A percentile compares a stretch with the other conserved stretches of the same genome.
These are phyloP conservation scores for Dascillus cervinus DNA, from an alignment of 2,888 invertebrate genomes.

Conservation along the genomic window DNA sequence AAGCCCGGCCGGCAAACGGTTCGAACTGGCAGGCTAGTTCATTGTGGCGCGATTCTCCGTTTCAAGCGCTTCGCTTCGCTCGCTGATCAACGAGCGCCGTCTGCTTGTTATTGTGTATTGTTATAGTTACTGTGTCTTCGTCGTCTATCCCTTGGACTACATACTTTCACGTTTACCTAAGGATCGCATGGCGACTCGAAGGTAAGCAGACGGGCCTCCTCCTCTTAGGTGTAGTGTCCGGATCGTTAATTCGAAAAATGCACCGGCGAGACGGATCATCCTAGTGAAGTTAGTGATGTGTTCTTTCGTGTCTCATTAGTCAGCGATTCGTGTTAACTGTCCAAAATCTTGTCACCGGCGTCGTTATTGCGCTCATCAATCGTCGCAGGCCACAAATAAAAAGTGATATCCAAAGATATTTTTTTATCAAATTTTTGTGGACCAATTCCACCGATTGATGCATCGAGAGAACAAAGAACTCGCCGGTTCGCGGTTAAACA, in stretches of 20 bases:
- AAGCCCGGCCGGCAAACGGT: slow-evolving; percentile 25
- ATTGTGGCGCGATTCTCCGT: slow-evolving; percentile 29
- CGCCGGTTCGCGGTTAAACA: neutral
- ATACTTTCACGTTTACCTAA: slow-evolving; percentile 11
- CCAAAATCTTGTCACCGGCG: neutral
- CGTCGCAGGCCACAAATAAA: no score
- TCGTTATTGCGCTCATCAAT: no score
- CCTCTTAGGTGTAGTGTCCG: no score
- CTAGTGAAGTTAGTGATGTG: neutral
- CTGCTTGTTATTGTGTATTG: slow-evolving; percentile 14
- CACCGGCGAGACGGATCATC: no score
- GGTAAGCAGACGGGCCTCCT: slow-evolving; percentile 28
- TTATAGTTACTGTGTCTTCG: slow-evolving; percentile 8
- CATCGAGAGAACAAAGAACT: neutral
- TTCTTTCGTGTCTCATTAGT: neutral
- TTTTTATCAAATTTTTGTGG: no score
- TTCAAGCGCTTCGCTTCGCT: slow-evolving; percentile 14
- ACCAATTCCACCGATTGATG: no score
- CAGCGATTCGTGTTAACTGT: slow-evolving; percentile 1
- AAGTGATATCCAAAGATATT: no score
- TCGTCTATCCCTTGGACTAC: no score
- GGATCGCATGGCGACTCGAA: slow-evolving; percentile 34
- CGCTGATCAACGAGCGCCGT: slow-evolving; percentile 14
- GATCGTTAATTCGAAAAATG: no score
- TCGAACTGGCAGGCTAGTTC: slow-evolving; percentile 23